Conservation (phyloP, 1,140 invertebrate genomes). For the Drosophila simulans region DNA sequence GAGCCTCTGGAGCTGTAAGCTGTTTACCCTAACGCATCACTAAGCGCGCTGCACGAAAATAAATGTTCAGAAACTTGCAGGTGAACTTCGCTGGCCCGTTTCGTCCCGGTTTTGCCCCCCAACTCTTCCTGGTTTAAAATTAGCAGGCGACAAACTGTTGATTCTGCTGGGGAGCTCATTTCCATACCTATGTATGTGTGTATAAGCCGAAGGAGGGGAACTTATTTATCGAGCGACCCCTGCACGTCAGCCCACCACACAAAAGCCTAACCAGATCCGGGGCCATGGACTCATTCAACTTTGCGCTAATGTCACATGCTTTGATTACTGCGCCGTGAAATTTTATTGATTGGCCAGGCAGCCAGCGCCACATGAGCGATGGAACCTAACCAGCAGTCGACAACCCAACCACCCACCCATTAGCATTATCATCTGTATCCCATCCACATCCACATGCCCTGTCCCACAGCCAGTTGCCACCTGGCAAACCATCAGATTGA, state of each 20-base stretch:
- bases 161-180: conserved; percentile 53
- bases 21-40: conserved; percentile 72
- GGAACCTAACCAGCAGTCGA: conserved; percentile 37
- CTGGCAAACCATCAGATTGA: conserved; percentile 37
- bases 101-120: neutral
- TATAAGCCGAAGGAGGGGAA: neutral
- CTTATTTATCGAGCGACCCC: conserved; percentile 62
- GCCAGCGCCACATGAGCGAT: conserved; percentile 61
- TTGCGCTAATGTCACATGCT: conserved; percentile 83
- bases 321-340: conserved; percentile 84
- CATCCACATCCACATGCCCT: conserved; percentile 8
- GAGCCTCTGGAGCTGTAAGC: neutral
- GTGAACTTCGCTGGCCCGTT: conserved; percentile 52
- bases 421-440: conserved; percentile 18
- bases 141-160: conserved; percentile 78
- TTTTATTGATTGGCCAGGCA: conserved; percentile 79
- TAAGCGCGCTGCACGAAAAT: conserved; percentile 71
- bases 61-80: conserved; percentile 63
- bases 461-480: conserved; percentile 7
- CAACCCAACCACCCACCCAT: conserved; percentile 18
- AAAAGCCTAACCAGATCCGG: conserved; percentile 53
- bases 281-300: conserved; percentile 76
- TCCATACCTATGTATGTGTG: neutral
- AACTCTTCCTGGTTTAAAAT: conserved; percentile 55
- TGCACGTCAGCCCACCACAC: conserved; percentile 60